A percentile compares a stretch with the other conserved stretches of the same genome.
phyloP scores from a whole-genome alignment of 2,797 vertebrate species.

The Tapirus indicus region DNA sequence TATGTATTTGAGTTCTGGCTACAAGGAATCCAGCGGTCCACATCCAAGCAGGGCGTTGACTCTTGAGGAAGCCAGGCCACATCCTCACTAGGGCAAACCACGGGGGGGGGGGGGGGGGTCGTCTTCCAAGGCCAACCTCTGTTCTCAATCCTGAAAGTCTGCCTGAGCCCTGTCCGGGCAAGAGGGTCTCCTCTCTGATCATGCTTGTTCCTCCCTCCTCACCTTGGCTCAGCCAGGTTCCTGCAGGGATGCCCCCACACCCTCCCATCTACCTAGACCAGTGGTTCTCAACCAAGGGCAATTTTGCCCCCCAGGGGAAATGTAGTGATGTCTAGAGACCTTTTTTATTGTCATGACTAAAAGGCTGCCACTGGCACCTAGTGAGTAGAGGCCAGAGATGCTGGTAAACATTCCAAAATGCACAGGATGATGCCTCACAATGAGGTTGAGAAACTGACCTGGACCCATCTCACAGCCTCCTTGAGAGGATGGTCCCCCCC shows the following conservation, averaged over 20 bases:
- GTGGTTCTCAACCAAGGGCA: background rate
- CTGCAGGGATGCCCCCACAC: background rate
- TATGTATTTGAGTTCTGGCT: background rate
- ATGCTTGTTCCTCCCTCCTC: background rate
- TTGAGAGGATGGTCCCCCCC: background rate
- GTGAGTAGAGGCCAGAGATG: background rate
- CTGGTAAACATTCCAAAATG: background rate
- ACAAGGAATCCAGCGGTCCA: background rate
- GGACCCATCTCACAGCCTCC: no score
- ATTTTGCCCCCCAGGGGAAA: background rate
- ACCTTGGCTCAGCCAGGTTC: background rate
- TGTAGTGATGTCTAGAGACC: background rate
- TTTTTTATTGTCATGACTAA: background rate
- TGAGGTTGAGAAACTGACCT: no score
- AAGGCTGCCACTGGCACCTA: background rate
- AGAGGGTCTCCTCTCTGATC: background rate
- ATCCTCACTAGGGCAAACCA: background rate
- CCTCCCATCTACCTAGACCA: background rate
- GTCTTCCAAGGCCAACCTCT: background rate
- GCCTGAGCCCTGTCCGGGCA: background rate
- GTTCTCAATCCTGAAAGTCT: background rate
- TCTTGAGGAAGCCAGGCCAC: background rate
- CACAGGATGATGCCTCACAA: background rate
- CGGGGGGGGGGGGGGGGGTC: no score
- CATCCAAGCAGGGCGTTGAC: background rate